phyloP scores from a whole-genome alignment of 2,113 vertebrate genomes.

The Pelvicachromis taeniatus region DNA sequence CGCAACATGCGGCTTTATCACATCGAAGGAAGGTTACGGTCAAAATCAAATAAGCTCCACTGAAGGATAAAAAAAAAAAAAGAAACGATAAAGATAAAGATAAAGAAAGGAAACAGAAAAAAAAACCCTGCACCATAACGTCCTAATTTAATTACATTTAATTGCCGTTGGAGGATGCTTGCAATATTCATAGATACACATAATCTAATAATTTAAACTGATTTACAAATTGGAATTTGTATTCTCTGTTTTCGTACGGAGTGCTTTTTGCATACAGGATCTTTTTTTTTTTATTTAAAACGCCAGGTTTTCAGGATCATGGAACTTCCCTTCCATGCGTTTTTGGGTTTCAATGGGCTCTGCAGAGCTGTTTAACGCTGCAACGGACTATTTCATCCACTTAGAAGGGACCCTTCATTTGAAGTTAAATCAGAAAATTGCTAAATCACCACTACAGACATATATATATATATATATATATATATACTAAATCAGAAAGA shows the following conservation, averaged over 20 bases:
- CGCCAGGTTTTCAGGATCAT: background rate
- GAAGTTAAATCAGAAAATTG: background rate
- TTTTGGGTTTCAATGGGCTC: background rate
- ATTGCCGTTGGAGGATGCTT: constrained; percentile 6
- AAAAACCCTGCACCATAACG: background rate
- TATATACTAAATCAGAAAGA: background rate
- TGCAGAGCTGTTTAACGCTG: background rate
- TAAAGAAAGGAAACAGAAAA: background rate
- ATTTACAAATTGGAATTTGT: background rate
- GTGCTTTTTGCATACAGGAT: background rate
- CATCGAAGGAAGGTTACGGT: background rate
- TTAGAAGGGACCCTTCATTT: background rate
- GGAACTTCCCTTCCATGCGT: background rate
- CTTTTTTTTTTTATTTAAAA: background rate
- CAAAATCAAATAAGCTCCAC: constrained; percentile 24
- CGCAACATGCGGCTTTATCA: background rate
- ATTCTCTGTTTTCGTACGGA: background rate
- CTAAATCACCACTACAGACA: background rate
- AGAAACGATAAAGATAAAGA: background rate
- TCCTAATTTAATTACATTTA: constrained; percentile 22
- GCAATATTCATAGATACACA: background rate
- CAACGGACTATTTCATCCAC: background rate
- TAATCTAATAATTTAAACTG: constrained; percentile 21
- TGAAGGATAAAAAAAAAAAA: background rate
- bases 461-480: background rate